These are phyloP conservation scores for Hetaerina titia DNA, from an alignment of 2,888 invertebrate genomes.

Conservation along the genomic window DNA sequence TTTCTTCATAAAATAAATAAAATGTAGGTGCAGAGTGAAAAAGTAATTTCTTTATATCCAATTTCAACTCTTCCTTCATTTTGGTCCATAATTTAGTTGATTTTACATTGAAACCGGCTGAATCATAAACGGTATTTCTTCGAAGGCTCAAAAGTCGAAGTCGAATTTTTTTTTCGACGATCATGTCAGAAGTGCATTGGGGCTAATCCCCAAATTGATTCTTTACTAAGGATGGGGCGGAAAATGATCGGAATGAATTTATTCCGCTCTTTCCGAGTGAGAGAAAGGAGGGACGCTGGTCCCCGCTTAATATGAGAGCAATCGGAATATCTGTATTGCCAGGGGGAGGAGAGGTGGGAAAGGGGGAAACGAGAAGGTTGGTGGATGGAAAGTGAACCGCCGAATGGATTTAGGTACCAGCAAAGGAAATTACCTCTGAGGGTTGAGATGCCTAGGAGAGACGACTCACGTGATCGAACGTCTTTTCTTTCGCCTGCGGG, in stretches of 20 bases:
- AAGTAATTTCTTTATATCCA: too few species aligned
- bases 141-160: neutral
- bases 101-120: too few species aligned
- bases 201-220: neutral
- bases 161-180: neutral
- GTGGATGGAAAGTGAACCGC: neutral
- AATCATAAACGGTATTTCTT: neutral
- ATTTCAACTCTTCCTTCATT: too few species aligned
- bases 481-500: neutral
- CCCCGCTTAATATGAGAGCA: neutral
- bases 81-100: too few species aligned
- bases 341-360: neutral
- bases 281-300: neutral
- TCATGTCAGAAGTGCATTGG: neutral
- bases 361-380: neutral
- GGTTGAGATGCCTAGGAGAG: neutral
- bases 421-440: neutral
- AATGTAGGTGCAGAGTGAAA: too few species aligned
- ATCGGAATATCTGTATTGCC: neutral
- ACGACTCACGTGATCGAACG: neutral
- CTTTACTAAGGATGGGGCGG: neutral
- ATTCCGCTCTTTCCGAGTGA: neutral
- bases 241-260: neutral
- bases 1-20: too few species aligned
- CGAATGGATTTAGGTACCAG: neutral